Evolutionary conservation across 1,140 invertebrate genomes (phyloP).

Genomic region (Prorops nasuta): DNA sequence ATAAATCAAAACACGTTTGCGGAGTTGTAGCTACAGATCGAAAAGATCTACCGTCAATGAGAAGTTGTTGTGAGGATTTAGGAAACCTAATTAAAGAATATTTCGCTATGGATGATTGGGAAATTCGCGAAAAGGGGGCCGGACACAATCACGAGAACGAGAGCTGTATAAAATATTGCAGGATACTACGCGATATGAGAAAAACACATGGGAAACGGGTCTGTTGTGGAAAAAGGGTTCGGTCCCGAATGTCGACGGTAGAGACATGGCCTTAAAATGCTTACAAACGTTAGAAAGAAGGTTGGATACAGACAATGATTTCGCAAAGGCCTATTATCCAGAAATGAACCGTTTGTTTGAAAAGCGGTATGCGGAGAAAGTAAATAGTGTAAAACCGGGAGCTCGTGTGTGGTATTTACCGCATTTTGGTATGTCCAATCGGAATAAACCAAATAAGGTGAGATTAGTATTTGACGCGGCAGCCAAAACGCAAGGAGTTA

Average conservation of each 20-base stretch:
- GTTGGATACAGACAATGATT: slow-evolving; percentile 2
- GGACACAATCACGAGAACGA: too few species aligned
- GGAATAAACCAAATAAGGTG: slow-evolving; percentile 28
- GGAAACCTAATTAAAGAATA: background rate
- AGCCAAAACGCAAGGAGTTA: slow-evolving; percentile 16
- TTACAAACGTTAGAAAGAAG: slow-evolving; percentile 9
- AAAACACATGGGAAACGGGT: slow-evolving; percentile 16
- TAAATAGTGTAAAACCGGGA: background rate
- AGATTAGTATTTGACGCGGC: slow-evolving; percentile 35
- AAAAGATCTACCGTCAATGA: background rate
- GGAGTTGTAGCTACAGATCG: too few species aligned
- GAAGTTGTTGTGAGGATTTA: background rate
- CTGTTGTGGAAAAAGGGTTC: slow-evolving; percentile 10
- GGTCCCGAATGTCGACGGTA: background rate
- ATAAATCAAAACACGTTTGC: background rate
- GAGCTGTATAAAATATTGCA: background rate
- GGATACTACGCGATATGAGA: background rate
- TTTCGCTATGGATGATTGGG: background rate
- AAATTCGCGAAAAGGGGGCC: too few species aligned
- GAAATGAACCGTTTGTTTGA: slow-evolving; percentile 19
- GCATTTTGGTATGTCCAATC: slow-evolving; percentile 30
- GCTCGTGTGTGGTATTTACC: slow-evolving; percentile 24
- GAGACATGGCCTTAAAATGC: slow-evolving; percentile 2
- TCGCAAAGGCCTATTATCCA: slow-evolving; percentile 2
- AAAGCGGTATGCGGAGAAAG: slow-evolving; percentile 16